These are phyloP conservation scores for Polylopha cassiicola DNA, from an alignment of 2,888 invertebrate species.

Conservation along the genomic window DNA sequence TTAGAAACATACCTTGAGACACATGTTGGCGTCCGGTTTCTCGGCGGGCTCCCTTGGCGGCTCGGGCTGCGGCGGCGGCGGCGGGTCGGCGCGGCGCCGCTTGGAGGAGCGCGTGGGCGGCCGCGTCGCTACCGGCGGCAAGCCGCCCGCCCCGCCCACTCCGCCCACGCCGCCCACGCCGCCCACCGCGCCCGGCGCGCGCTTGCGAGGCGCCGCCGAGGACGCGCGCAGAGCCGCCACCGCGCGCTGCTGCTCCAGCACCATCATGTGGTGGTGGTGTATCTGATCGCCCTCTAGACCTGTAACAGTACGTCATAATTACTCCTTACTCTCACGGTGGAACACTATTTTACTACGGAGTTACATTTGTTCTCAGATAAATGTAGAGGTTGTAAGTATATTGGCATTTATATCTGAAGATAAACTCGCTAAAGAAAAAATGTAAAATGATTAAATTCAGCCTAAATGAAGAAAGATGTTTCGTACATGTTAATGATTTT, in stretches of 20 bases:
- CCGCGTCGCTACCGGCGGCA: conserved; percentile 54
- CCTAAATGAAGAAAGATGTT: no score
- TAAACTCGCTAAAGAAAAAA: no score
- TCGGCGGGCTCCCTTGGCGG: conserved; percentile 82
- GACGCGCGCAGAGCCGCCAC: conserved; percentile 59
- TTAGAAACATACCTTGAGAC: conserved; percentile 78
- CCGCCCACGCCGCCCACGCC: no score
- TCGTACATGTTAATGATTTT: no score
- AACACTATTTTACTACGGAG: no score
- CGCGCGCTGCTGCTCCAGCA: conserved; percentile 75
- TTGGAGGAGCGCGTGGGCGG: conserved; percentile 53
- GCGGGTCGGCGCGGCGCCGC: conserved; percentile 45
- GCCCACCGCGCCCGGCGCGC: conserved; percentile 25
- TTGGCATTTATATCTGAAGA: no score
- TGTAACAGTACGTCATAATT: conserved; percentile 22
- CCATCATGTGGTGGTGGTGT: conserved; percentile 79
- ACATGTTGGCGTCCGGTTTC: conserved; percentile 92
- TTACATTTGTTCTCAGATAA: no score
- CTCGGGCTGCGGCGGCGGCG: conserved; percentile 70
- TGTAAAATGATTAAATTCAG: no score
- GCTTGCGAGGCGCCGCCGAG: conserved; percentile 24
- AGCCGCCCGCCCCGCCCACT: no score
- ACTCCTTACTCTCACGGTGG: neutral
- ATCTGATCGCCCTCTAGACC: conserved; percentile 74
- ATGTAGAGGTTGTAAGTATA: no score